Percentiles rank a stretch among this genome's conserved stretches.
Conservation (phyloP, 2,797 vertebrate species). For the Meda fulgida region DNA sequence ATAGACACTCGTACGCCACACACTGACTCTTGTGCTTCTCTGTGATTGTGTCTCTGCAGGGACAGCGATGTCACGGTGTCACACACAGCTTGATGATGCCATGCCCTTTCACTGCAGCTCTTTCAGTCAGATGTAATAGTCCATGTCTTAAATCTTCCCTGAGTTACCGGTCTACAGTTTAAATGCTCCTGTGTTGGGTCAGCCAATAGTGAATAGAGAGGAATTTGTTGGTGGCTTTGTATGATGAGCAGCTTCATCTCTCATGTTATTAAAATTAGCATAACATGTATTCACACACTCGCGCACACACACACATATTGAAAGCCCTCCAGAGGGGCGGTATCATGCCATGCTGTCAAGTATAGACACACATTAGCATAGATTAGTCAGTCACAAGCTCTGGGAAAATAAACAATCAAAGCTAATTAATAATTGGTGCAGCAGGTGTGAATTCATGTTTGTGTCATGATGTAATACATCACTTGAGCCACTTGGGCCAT, state of each 20-base stretch:
- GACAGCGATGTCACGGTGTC: background rate
- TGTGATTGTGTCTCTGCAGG: conserved; percentile 39
- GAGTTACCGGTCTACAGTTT: background rate
- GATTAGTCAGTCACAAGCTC: conserved; percentile 20
- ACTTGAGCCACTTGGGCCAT: background rate
- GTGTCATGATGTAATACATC: background rate
- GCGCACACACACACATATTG: background rate
- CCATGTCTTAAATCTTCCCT: conserved; percentile 22
- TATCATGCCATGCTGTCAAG: conserved; percentile 17
- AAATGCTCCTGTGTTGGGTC: background rate
- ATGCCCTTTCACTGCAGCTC: conserved; percentile 36
- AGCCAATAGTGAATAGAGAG: background rate
- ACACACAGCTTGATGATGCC: conserved; percentile 27
- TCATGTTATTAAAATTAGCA: background rate
- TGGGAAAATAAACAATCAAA: conserved; percentile 33
- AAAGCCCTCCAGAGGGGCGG: background rate
- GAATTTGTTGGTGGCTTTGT: background rate
- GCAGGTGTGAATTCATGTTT: conserved; percentile 20
- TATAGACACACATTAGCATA: conserved; percentile 28
- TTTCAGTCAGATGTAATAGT: conserved; percentile 30
- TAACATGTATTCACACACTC: background rate
- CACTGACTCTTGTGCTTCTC: background rate
- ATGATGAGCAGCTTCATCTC: background rate
- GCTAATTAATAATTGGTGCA: conserved; percentile 24
- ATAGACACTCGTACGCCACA: background rate